Base-by-base conservation (phyloP, 2,888 invertebrate species). In the Myathropa florea region DNA sequence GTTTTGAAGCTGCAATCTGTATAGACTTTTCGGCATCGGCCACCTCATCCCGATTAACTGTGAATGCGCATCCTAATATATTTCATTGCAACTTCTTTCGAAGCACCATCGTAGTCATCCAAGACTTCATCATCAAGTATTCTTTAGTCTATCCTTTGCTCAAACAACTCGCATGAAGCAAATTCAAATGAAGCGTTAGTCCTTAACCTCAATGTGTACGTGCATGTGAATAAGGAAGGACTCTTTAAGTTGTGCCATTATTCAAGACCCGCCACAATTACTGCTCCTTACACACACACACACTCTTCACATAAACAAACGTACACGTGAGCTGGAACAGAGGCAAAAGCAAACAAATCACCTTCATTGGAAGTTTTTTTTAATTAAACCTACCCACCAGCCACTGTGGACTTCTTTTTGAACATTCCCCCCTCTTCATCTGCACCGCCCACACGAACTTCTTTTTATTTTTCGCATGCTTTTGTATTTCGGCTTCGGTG, bases 121-220 rank as follows among this genome's bases (percentile, higher is more conserved):
- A 57, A 10, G 24, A 23, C 24, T 46, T 46, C 6, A 18, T 46
- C 46, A 18, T 24, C 57, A 23, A 10, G 24, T 14, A 12, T 57
- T 12, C 24, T 26, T 14, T 26, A 24, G 10, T 4, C 4, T 6
- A 24, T 57, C 24, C 23, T 57, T 57, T 57, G 12, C 57, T 21
- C 12, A 57, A 57, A 21, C 21, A 60, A 14, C 61, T 46, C 26
- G 46, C 46, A 46, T 39, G 55, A 46, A 73, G 55, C 57, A 12
- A 26, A 64, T 75, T 64, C 36, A 65, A 65, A 57, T 75, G 26
- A 65, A 46, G 30, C 46, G 53, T 28, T 65, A 60, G 67, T 67
- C 67, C 76, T 76, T 76, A 76, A 76, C 76, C 76, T 46, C 28
- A 67, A 76, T 67, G 46, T 46, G 46, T 18, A 46, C 30, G 60